Conservation (phyloP, 2,113 vertebrate genomes). For the mouse (Mus musculus) region DNA sequence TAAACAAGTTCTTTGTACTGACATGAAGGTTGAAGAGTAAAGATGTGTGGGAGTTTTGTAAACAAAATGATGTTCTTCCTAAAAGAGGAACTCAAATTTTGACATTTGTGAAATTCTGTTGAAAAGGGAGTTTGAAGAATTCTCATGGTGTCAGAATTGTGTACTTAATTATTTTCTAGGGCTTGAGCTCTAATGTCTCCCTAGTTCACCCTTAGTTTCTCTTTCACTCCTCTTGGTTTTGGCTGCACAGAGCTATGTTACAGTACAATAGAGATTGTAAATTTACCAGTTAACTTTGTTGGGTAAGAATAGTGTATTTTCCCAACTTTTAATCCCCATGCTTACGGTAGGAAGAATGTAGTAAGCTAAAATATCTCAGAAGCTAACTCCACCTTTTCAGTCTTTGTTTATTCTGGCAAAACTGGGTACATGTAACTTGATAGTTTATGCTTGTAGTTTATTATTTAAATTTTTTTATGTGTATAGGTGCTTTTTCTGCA, state of each 20-base stretch:
- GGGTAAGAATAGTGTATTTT: neutral
- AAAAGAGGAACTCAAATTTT: neutral
- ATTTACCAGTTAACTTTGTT: neutral
- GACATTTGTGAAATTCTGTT: slow-evolving; percentile 1
- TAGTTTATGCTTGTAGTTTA: neutral
- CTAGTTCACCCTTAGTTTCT: neutral
- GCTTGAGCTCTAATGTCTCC: neutral
- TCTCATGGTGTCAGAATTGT: neutral
- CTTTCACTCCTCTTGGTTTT: neutral
- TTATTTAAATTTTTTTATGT: neutral
- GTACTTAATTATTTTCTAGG: neutral
- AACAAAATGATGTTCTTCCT: neutral
- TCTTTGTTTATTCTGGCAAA: neutral
- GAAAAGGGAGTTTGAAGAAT: slow-evolving; percentile 12
- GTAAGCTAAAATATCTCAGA: neutral
- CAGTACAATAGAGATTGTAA: neutral
- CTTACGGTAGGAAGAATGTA: neutral
- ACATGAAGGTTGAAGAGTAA: slow-evolving; percentile 87
- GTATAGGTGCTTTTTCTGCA: neutral
- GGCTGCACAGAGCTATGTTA: neutral
- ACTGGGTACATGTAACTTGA: neutral
- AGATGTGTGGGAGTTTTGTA: slow-evolving; percentile 80
- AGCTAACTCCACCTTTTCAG: neutral
- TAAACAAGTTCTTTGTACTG: slow-evolving; percentile 90
- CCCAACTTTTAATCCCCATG: neutral